Evolutionary conservation across 1,140 invertebrate genomes (phyloP).

Genomic region (Papilio polyxenes): DNA sequence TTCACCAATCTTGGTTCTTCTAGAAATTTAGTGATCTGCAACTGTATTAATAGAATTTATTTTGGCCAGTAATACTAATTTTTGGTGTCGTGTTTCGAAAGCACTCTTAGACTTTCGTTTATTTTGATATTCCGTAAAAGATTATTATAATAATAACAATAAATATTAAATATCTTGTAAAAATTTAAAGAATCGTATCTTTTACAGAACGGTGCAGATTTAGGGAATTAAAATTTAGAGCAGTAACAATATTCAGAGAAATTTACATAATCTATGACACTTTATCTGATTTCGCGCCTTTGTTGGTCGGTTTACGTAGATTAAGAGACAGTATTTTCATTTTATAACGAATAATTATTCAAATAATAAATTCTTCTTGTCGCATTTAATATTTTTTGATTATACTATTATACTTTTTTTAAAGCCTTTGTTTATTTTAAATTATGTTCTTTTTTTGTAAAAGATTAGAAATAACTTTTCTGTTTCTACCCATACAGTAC

Average conservation of each 20-base stretch:
- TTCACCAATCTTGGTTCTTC: neutral
- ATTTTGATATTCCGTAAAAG: no score
- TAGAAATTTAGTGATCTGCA: neutral
- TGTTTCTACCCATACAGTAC: no score
- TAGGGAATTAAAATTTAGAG: slow-evolving; percentile 3
- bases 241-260: slow-evolving; percentile 18
- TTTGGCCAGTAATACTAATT: no score
- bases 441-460: no score
- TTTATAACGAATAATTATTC: slow-evolving; percentile 21
- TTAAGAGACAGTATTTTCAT: slow-evolving; percentile 33
- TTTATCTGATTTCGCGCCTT: slow-evolving; percentile 29
- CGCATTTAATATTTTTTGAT: neutral
- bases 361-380: neutral
- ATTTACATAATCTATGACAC: slow-evolving; percentile 29
- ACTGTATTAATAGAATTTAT: no score
- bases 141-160: no score
- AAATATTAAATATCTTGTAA: no score
- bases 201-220: neutral
- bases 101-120: no score
- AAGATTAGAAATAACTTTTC: no score
- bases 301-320: neutral
- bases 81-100: no score
- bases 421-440: neutral
- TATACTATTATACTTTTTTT: neutral
- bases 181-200: no score